Conservation (phyloP, 2,797 vertebrate genomes). For the Phrynocephalus forsythii region DNA sequence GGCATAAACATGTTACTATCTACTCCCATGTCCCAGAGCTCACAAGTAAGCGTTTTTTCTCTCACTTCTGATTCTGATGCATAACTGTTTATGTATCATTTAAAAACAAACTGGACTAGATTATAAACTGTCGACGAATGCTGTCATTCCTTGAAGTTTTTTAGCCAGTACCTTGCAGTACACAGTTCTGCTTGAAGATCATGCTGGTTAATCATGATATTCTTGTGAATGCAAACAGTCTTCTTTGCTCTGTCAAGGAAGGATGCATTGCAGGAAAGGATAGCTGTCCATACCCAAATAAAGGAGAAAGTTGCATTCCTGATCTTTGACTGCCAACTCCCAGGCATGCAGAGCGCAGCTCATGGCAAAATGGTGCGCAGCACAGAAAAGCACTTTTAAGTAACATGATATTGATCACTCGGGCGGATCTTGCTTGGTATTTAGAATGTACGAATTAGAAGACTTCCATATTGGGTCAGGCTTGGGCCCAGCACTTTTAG, state of each 20-base stretch:
- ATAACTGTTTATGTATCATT: conserved; percentile 46
- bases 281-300: conserved; percentile 63
- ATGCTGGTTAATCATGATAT: conserved; percentile 28
- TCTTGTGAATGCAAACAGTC: conserved; percentile 53
- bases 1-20: conserved; percentile 13
- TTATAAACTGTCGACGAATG: conserved; percentile 48
- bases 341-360: conserved; percentile 49
- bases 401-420: neutral
- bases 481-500: neutral
- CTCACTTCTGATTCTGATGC: conserved; percentile 37
- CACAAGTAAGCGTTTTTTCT: conserved; percentile 17
- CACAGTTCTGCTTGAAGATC: conserved; percentile 45
- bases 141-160: conserved; percentile 29
- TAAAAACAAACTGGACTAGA: conserved; percentile 16
- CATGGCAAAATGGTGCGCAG: conserved; percentile 43
- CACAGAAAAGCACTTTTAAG: conserved; percentile 11
- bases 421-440: conserved; percentile 19
- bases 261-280: conserved; percentile 26
- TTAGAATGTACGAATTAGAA: conserved; percentile 38
- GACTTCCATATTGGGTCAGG: conserved; percentile 17
- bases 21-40: conserved; percentile 32
- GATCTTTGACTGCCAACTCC: conserved; percentile 60
- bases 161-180: neutral
- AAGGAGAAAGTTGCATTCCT: conserved; percentile 67
- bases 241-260: conserved; percentile 35